Evolutionary conservation across 2,888 invertebrate species (phyloP).

Genomic region (Drosophila meridionalis): DNA sequence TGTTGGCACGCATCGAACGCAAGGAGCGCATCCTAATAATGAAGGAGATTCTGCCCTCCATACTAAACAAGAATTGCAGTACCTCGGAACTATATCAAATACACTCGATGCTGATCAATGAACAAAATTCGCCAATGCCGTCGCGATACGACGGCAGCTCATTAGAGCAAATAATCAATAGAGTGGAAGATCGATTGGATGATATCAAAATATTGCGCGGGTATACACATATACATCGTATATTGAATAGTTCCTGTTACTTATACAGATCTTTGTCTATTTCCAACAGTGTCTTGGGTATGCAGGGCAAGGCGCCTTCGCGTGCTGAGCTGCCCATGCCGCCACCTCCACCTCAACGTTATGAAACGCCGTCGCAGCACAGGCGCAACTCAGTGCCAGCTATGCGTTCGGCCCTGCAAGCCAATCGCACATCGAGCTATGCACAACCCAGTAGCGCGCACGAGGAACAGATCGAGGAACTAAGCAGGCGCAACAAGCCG

Average conservation of each 20-base stretch:
- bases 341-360: conserved; percentile 13
- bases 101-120: conserved; percentile 39
- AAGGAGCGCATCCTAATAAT: conserved; percentile 88
- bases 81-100: conserved; percentile 53
- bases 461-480: conserved; percentile 90
- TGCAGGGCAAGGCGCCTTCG: conserved; percentile 21
- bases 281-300: conserved; percentile 40
- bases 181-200: conserved; percentile 39
- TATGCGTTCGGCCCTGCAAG: conserved; percentile 40
- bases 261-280: neutral
- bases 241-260: neutral
- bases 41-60: conserved; percentile 68
- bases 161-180: conserved; percentile 41
- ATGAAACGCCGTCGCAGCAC: conserved; percentile 14
- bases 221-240: conserved; percentile 22
- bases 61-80: conserved; percentile 48
- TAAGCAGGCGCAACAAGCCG: conserved; percentile 87
- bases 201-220: conserved; percentile 44
- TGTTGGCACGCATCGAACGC: conserved; percentile 89
- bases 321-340: neutral
- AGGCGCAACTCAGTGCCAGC: conserved; percentile 45
- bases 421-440: conserved; percentile 17
- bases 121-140: conserved; percentile 37
- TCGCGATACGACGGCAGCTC: conserved; percentile 15
- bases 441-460: conserved; percentile 91